Evolutionary conservation across 2,888 invertebrate genomes (phyloP), one percentile per base, ranked within the genome.

Genomic region (Melieria omissa): DNA sequence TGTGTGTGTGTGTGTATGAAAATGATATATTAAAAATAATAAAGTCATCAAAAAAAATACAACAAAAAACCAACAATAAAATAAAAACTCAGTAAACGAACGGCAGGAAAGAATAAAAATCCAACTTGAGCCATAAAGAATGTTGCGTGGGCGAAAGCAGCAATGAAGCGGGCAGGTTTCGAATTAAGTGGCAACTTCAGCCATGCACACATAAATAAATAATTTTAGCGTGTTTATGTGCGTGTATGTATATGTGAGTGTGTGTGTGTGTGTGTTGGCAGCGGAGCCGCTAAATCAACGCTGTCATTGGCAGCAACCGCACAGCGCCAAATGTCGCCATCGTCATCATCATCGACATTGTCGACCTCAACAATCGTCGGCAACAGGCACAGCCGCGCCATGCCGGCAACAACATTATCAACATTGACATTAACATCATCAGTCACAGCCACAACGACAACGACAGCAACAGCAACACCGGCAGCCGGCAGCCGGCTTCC

Each of bases 141-240:
- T 42, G 14, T 42, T 41, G 41, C 9, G 49, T 9, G 12, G 10
- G 12, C 49, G n/a, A 49, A 49, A 9, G 10, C 9, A 49, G 58
- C 58, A 41, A 58, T n/a, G 41, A 58, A 58, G 41, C 58, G 12
- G n/a, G 42, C 58, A 5, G 29, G 42, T 9, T 12, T 4, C 47
- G 67, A 58, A 49, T 52, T 61, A 67, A 60, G 67, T 61, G 60
- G 60, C 67, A 61, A 44, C 67, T 67, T 67, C 60, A 67, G 67
- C 60, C 60, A 61, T 60, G 60, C 58, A 10, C 10, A 67, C 58
- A 67, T 46, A 47, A 41, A 60, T 60, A 67, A 52, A 46, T 65
- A 8, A 12, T 10, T 65, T n/a, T 14, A 5, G 14, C 63, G 42
- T 29, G 29, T 29, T 58, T 29, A 5, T 58, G 16, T 14, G 46